Evolutionary conservation across 37 sponge, comb jelly and placozoan species (phyloP), one percentile per base, ranked within the genome.

Genomic region (Diacarnus erythraeanus): DNA sequence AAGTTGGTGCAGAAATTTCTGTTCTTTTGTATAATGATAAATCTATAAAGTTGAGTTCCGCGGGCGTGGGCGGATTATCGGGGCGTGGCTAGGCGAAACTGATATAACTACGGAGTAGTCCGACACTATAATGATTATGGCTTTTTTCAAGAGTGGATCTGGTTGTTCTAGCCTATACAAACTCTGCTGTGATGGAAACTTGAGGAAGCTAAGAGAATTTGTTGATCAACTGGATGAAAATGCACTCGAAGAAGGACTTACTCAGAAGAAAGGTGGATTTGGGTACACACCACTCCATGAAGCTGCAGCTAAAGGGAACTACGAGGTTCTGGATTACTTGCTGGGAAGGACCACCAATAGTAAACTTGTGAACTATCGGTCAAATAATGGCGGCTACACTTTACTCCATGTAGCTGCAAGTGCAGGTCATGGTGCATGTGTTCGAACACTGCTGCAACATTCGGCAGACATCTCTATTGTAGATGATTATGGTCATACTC

Each of bases 221-320:
- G 77, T 83, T n/a, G 58, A 57, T 1, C 18, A 25, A 22, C 2
- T 83, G 29, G 69, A 64, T 35, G 59, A n/a, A 26, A 5, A 35
- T 2, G 41, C 10, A 23, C 42, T 83, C 20, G 57, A 42, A 12
- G 86, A 59, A 0, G 41, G 38, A 47, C 69, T 90, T 37, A 60
- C 72, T 0, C 57, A 66, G 38, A 57, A 73, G 1, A 73, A 72
- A 21, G 93, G 93, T 0, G 86, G 85, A 30, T 93, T 78, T 56
- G 93, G 93, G 21, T 93, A 93, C 79, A 88, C 93, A 22, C 93
- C 93, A 4, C 86, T 93, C 21, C 93, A 93, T 67, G 93, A 93
- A 69, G 89, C 93, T 18, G 73, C 36, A 29, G 74, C 54, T 38
- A 71, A 57, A 20, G 91, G 91, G 37, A 71, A 87, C 17, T 1